Conservation (phyloP, 2,113 vertebrate species). For the Proterorhinus semilunaris region DNA sequence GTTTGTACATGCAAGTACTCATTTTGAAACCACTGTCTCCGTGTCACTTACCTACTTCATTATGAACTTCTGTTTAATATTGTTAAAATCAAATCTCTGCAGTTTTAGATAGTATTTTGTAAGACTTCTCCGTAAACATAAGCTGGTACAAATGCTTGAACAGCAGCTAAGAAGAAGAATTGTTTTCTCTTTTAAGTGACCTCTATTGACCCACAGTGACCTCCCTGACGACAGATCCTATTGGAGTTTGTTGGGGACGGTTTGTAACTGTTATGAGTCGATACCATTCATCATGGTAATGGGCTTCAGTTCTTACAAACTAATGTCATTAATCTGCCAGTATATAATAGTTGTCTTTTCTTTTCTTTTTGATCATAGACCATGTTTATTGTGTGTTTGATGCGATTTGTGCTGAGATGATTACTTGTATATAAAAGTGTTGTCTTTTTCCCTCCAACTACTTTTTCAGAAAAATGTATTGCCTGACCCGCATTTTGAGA, state of each 20-base stretch:
- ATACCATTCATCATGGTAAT: conserved; percentile 26
- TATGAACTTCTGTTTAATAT: background rate
- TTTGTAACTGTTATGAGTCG: conserved; percentile 37
- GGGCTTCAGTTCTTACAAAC: background rate
- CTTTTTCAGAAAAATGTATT: too few species aligned
- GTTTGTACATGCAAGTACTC: conserved; percentile 38
- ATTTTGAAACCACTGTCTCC: conserved; percentile 33
- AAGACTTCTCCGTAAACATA: too few species aligned
- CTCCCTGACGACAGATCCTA: conserved; percentile 24
- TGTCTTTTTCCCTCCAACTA: too few species aligned
- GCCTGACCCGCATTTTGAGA: too few species aligned
- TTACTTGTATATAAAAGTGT: too few species aligned
- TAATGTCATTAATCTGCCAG: conserved; percentile 3
- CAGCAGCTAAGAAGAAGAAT: background rate
- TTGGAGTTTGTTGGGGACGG: conserved; percentile 32
- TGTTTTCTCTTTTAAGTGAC: background rate
- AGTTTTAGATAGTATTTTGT: background rate
- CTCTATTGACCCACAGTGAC: background rate
- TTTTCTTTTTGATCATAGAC: too few species aligned
- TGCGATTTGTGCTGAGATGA: too few species aligned
- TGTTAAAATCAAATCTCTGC: background rate
- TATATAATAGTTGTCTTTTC: too few species aligned
- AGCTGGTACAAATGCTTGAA: background rate
- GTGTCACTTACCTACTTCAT: conserved; percentile 17
- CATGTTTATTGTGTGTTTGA: too few species aligned